A percentile compares a stretch with the other conserved stretches of the same genome.
Conservation (phyloP, 1,140 invertebrate species). For the Yoshiicerus persimilis region DNA sequence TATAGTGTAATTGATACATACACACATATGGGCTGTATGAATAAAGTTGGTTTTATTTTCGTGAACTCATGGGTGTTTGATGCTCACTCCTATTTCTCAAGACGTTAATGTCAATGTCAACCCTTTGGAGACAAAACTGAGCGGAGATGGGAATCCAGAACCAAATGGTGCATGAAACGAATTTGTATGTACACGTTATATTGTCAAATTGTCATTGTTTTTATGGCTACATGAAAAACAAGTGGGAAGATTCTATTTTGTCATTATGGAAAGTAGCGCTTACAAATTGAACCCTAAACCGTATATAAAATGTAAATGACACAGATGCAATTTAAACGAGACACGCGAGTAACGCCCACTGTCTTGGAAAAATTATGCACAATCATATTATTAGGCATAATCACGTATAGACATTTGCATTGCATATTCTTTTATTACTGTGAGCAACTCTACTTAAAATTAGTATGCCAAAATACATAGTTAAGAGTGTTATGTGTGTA, state of each 20-base stretch:
- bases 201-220: neutral
- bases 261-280: neutral
- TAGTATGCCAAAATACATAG: too few species aligned
- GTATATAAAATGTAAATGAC: neutral
- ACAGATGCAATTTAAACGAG: neutral
- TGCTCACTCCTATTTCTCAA: neutral
- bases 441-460: too few species aligned
- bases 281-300: neutral
- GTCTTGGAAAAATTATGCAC: conserved; percentile 1
- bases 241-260: neutral
- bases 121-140: neutral
- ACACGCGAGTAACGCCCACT: neutral
- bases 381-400: neutral
- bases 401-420: too few species aligned
- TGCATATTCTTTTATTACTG: too few species aligned
- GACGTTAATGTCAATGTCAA: neutral
- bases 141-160: neutral
- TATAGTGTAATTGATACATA: neutral
- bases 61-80: neutral
- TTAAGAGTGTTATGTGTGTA: too few species aligned
- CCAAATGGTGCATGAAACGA: neutral
- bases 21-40: neutral
- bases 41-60: neutral
- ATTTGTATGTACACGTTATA: neutral
- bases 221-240: neutral